Evolutionary conservation across 2,797 vertebrate genomes (phyloP).

Genomic region (Linurgus olivaceus): DNA sequence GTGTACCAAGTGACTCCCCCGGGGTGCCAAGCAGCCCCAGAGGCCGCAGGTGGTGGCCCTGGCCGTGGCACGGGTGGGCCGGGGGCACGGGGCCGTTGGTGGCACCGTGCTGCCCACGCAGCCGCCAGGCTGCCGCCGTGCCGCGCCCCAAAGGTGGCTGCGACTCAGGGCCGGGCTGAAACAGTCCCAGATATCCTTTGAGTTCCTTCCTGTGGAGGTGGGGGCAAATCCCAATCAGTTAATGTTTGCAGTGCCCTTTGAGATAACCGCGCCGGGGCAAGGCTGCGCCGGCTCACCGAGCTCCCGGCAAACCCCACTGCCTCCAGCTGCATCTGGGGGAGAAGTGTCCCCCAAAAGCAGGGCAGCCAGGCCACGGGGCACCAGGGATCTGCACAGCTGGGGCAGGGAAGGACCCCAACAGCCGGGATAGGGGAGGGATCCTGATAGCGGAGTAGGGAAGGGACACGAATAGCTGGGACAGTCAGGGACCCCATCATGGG

Average conservation of each 20-base stretch:
- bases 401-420: not conserved
- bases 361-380: rapidly evolving
- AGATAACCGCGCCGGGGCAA: conserved; percentile 34
- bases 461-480: not conserved
- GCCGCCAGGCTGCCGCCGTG: not conserved
- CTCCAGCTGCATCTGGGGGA: not conserved
- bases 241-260: conserved; percentile 48
- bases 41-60: not conserved
- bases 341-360: not conserved
- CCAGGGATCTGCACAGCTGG: rapidly evolving
- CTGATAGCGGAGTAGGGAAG: no score
- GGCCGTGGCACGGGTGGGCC: rapidly evolving
- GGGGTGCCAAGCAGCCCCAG: not conserved
- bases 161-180: conserved; percentile 14
- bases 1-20: no score
- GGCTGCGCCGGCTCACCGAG: not conserved
- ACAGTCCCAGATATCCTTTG: conserved; percentile 20
- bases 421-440: rapidly evolving
- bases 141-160: conserved; percentile 47
- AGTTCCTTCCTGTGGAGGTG: conserved; percentile 62
- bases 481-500: not conserved
- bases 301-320: not conserved
- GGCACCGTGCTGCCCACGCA: not conserved
- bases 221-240: conserved; percentile 53
- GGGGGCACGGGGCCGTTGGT: not conserved